phyloP scores from a whole-genome alignment of 2,797 vertebrate species.

The Xiphophorus birchmanni region DNA sequence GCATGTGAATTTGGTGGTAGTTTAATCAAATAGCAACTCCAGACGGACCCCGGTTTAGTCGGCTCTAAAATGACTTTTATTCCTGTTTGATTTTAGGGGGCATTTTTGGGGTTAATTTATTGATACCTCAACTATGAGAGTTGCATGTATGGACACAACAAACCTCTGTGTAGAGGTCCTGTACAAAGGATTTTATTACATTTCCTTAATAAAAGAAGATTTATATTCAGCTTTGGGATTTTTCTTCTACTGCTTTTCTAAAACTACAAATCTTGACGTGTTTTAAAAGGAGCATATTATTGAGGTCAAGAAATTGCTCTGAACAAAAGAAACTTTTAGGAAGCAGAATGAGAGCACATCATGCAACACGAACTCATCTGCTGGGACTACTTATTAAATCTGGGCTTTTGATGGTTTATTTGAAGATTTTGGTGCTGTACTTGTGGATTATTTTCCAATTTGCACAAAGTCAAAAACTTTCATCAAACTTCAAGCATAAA shows the following conservation, averaged over 20 bases:
- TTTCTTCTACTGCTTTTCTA: neutral
- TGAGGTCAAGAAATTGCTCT: neutral
- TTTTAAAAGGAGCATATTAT: neutral
- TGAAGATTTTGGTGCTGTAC: neutral
- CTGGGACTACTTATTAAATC: neutral
- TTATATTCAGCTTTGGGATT: constrained; percentile 75
- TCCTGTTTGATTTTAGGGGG: constrained; percentile 50
- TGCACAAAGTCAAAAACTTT: neutral
- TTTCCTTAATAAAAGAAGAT: constrained; percentile 98
- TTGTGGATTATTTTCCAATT: neutral
- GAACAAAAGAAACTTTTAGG: neutral
- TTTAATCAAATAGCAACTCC: constrained; percentile 85
- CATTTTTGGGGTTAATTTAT: constrained; percentile 77
- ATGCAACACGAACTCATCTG: neutral
- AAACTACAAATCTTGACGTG: neutral
- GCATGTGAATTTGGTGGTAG: constrained; percentile 90
- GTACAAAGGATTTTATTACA: constrained; percentile 98
- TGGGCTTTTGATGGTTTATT: neutral
- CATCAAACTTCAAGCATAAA: neutral
- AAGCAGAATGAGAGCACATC: neutral
- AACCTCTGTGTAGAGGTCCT: constrained; percentile 88
- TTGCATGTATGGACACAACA: constrained; percentile 90
- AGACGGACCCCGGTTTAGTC: constrained; percentile 81
- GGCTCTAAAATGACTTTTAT: constrained; percentile 71
- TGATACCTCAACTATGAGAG: constrained; percentile 88